Evolutionary conservation across 2,888 invertebrate species (phyloP).

Genomic region (Sympetrum striolatum): DNA sequence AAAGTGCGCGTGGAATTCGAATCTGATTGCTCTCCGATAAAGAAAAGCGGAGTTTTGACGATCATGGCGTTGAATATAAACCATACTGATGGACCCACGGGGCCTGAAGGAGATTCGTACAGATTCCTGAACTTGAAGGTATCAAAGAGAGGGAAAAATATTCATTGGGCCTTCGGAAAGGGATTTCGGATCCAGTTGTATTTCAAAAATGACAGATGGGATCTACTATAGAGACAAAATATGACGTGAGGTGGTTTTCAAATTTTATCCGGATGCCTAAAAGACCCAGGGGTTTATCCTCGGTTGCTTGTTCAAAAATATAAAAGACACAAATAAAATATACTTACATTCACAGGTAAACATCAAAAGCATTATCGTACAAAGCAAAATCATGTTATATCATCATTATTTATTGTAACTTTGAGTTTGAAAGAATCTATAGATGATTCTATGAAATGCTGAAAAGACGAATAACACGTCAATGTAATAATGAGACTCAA

Average conservation of each 20-base stretch:
- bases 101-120: not conserved
- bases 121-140: not conserved
- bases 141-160: not conserved
- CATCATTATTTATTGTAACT: too few relatives aligned
- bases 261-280: not conserved
- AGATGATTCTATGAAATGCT: too few relatives aligned
- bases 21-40: not conserved
- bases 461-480: too few relatives aligned
- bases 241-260: not conserved
- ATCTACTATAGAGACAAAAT: not conserved
- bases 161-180: not conserved
- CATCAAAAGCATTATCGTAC: too few relatives aligned
- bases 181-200: not conserved
- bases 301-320: not conserved
- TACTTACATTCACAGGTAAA: not conserved
- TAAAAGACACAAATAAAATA: not conserved
- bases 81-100: not conserved
- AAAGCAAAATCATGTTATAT: too few relatives aligned
- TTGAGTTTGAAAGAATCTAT: too few relatives aligned
- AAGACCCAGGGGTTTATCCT: too few relatives aligned
- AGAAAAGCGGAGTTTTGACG: not conserved
- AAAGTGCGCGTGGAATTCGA: not conserved
- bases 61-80: not conserved
- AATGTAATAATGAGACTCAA: too few relatives aligned
- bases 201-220: not conserved